Evolutionary conservation across 2,113 vertebrate species (phyloP).

Genomic region (Sylvia atricapilla): DNA sequence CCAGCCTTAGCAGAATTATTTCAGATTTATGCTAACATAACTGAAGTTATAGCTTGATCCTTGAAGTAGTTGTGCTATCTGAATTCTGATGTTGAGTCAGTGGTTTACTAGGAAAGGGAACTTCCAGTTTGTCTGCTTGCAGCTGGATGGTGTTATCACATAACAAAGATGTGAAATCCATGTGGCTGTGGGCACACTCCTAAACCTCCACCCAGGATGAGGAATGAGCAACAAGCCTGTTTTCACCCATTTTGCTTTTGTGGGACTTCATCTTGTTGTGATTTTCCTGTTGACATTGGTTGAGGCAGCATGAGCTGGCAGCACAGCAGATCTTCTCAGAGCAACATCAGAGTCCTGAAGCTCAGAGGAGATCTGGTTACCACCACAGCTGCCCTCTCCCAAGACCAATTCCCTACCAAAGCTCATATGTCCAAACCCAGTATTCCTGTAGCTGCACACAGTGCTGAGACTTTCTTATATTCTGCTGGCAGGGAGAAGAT

Average conservation of each 20-base stretch:
- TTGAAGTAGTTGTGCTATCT: not conserved
- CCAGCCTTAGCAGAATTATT: not conserved
- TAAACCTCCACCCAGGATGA: not conserved
- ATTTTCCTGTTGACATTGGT: rapidly evolving
- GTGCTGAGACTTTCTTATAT: not conserved
- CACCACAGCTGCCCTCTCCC: not conserved
- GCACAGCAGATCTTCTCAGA: not conserved
- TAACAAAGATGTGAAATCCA: not conserved
- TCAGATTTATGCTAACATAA: not conserved
- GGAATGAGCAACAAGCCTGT: not conserved
- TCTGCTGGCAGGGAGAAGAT: not conserved
- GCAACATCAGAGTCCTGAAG: not conserved
- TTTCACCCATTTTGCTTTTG: not conserved
- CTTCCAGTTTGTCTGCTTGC: not conserved
- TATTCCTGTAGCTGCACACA: not conserved
- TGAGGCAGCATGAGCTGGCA: not conserved
- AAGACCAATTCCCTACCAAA: not conserved
- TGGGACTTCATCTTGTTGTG: not conserved
- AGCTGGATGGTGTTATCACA: not conserved
- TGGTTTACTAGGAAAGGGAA: not conserved
- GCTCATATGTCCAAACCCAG: not conserved
- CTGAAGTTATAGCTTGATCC: not conserved
- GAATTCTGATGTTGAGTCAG: not conserved
- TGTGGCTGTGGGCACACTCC: not conserved
- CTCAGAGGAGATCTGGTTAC: not conserved